These are phyloP conservation scores for Eupithecia pulchellata DNA, from an alignment of 2,888 invertebrate genomes.

Conservation along the genomic window DNA sequence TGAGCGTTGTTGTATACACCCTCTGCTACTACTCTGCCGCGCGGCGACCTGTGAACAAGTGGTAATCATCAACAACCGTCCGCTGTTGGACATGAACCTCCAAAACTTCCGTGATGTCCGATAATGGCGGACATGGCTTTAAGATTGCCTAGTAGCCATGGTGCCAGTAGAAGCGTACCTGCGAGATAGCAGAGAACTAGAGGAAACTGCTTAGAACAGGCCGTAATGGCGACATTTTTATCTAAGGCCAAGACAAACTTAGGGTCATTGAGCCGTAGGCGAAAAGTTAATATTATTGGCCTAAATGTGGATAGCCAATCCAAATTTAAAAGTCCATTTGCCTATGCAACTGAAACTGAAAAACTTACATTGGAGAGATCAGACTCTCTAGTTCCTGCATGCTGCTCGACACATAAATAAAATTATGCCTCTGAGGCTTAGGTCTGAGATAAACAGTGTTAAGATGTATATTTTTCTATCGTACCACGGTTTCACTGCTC, in stretches of 20 bases:
- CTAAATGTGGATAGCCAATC: neutral
- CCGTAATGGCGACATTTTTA: neutral
- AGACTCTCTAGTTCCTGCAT: neutral
- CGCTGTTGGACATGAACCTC: neutral
- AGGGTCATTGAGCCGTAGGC: neutral
- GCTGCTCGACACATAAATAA: neutral
- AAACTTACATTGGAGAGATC: neutral
- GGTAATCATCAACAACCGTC: neutral
- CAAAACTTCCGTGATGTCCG: neutral
- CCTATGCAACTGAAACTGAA: neutral
- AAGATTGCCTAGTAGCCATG: neutral
- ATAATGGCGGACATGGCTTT: neutral
- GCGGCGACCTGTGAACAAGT: constrained; percentile 84
- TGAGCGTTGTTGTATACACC: constrained; percentile 95
- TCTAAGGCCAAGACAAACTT: neutral
- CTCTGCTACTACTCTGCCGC: constrained; percentile 90
- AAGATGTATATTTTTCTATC: neutral
- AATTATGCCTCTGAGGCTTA: neutral
- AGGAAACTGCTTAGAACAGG: neutral
- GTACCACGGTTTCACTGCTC: neutral
- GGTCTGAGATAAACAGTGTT: neutral
- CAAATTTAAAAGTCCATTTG: neutral
- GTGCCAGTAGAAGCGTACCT: neutral
- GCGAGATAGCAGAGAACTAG: neutral
- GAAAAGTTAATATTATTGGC: neutral